Percentiles rank a stretch among this genome's conserved stretches.
These are phyloP conservation scores for Phenganax marumi DNA, from an alignment of 92 coral and sea anemone species.

Conservation along the genomic window DNA sequence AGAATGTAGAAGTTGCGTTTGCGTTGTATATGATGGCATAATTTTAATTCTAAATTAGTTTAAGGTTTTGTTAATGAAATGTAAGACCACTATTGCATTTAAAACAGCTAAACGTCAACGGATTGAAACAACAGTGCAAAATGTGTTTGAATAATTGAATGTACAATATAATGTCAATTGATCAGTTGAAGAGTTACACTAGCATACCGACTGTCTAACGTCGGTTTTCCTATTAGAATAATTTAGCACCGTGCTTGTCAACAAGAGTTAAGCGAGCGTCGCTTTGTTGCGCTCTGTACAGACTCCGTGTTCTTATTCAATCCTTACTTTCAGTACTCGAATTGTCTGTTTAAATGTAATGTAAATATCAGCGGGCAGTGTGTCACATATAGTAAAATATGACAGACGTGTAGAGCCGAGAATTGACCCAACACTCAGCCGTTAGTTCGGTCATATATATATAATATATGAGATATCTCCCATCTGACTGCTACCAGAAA, in stretches of 20 bases:
- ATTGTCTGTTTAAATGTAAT: background rate
- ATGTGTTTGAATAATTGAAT: conserved; percentile 11
- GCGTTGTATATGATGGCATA: background rate
- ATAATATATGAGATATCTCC: conserved; percentile 1
- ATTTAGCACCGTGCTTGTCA: background rate
- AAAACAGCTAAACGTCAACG: background rate
- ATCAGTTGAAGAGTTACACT: background rate
- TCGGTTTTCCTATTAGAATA: background rate
- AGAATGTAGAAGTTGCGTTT: background rate
- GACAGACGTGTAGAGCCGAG: background rate
- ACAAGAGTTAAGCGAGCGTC: background rate
- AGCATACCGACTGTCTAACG: background rate
- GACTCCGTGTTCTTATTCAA: background rate
- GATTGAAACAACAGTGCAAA: conserved; percentile 26
- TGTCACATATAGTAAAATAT: background rate
- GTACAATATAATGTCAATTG: background rate
- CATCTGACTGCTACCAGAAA: background rate
- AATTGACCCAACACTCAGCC: background rate
- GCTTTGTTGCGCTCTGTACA: background rate
- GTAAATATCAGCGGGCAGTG: conserved; percentile 11
- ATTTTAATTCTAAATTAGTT: conserved; percentile 2
- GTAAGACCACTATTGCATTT: conserved; percentile 26
- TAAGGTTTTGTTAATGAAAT: background rate
- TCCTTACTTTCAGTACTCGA: background rate
- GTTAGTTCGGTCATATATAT: background rate